Evolutionary conservation across 2,888 invertebrate genomes (phyloP), one percentile per base, ranked within the genome.

Genomic region (Clepsis dumicolana): DNA sequence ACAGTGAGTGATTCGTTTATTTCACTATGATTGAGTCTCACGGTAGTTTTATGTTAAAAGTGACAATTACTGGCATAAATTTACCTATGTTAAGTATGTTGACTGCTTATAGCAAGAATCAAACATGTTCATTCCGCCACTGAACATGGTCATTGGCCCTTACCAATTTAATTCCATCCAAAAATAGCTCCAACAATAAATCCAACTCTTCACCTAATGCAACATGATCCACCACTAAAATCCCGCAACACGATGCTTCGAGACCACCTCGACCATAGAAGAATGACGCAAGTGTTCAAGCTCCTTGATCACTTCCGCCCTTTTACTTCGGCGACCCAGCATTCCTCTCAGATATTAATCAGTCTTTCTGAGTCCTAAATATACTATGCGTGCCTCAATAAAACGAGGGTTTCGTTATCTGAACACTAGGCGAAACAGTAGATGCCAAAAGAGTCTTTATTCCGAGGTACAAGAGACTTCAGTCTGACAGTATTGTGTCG

Each of bases 301-400:
- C 16, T 29, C 27, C 27, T 35, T 29, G 27, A 29, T 18, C 29
- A 50, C 67, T 38, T 63, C 38, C 18, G 38, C 38, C 56, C 16
- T 57, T 63, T 48, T 21, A 10, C 21, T 4, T 21, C 25, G 21
- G n/a, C 21, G 4, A 21, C 24, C 35, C 18, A 5, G 32, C 63
- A 78, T 80, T 80, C 78, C 73, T 71, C 70, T 73, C 70, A 64
- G 65, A 75, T 77, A 84, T 86, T 82, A 84, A 84, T 87, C 84
- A 86, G 79, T 82, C 79, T 79, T 75, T 72, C 75, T 70, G 70
- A 76, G 72, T 70, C 76, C 73, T 75, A 75, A 75, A 80, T 77
- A 82, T 75, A 75, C 73, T 66, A 72, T 81, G 83, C 80, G 82
- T 82, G 80, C 82, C 81, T 86, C 80, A 83, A 85, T 85, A 84